These are phyloP conservation scores for Serilophus lunatus DNA, from an alignment of 2,113 vertebrate genomes.

Conservation along the genomic window DNA sequence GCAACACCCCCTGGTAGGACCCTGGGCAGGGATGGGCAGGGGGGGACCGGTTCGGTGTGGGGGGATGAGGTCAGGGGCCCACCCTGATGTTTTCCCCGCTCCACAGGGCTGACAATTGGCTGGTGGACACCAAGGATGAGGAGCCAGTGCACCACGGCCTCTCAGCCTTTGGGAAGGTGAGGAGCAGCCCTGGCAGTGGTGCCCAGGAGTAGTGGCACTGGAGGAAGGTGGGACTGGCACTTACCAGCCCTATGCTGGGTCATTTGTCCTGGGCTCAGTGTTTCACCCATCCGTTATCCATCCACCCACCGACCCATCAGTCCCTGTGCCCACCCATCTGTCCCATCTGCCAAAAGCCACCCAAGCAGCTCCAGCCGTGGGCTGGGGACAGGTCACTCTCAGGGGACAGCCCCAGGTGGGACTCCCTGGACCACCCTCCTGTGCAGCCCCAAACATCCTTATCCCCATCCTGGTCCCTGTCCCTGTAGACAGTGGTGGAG, in stretches of 20 bases:
- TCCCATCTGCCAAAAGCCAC: not conserved
- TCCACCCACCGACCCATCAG: not conserved
- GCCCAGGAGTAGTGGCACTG: not conserved
- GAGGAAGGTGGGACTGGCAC: not conserved
- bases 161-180: slow-evolving; percentile 86
- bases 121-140: slow-evolving; percentile 76
- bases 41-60: fast-evolving
- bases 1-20: slow-evolving; percentile 91
- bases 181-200: not conserved
- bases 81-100: not conserved
- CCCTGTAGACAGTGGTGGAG: slow-evolving; percentile 72
- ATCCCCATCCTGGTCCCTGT: not conserved
- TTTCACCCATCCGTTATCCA: not conserved
- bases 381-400: not conserved
- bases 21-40: fast-evolving
- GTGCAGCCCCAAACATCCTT: fast-evolving
- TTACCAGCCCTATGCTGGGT: too few relatives aligned
- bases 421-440: not conserved
- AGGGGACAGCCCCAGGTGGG: not conserved
- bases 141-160: slow-evolving; percentile 75
- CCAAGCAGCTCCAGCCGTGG: not conserved
- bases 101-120: slow-evolving; percentile 92
- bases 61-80: fast-evolving
- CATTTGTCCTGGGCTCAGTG: not conserved
- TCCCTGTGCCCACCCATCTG: not conserved